These are phyloP conservation scores for Cynodonichthys magdalenae DNA, from an alignment of 2,797 vertebrate species.

Conservation along the genomic window DNA sequence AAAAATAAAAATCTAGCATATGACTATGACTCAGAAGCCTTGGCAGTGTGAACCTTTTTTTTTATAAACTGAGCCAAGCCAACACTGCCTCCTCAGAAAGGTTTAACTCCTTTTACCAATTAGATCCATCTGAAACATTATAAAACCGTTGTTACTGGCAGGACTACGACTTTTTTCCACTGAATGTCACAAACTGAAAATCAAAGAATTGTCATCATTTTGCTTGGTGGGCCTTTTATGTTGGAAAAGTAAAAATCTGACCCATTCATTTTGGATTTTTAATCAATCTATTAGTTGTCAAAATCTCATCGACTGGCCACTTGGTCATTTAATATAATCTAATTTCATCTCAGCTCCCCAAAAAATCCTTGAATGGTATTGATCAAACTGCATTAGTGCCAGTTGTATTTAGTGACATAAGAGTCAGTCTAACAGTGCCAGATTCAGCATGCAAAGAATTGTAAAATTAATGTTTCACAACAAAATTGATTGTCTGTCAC, in stretches of 20 bases:
- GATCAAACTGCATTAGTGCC: slow-evolving; percentile 48
- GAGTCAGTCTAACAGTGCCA: slow-evolving; percentile 48
- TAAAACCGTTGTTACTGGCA: slow-evolving; percentile 11
- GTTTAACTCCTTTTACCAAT: no score
- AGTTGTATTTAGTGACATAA: slow-evolving; percentile 57
- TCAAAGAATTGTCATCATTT: slow-evolving; percentile 15
- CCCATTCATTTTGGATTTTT: slow-evolving; percentile 12
- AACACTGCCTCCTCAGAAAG: no score
- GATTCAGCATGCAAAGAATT: slow-evolving; percentile 32
- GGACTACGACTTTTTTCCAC: slow-evolving; percentile 1
- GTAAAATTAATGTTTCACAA: slow-evolving; percentile 55
- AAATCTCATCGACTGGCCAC: slow-evolving; percentile 32
- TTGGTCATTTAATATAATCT: slow-evolving; percentile 16
- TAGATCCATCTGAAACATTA: slow-evolving; percentile 15
- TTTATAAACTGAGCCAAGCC: no score
- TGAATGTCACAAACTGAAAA: slow-evolving; percentile 33
- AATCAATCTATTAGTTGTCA: slow-evolving; percentile 34
- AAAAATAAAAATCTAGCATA: no score
- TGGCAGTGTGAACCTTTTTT: no score
- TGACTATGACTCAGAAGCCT: no score
- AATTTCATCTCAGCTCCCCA: slow-evolving; percentile 38
- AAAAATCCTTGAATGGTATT: slow-evolving; percentile 39
- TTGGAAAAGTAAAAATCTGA: slow-evolving; percentile 21
- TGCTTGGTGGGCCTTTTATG: slow-evolving; percentile 9
- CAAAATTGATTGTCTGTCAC: slow-evolving; percentile 55